These are phyloP conservation scores for Ophion ellenae DNA, from an alignment of 2,888 invertebrate species.

Conservation along the genomic window DNA sequence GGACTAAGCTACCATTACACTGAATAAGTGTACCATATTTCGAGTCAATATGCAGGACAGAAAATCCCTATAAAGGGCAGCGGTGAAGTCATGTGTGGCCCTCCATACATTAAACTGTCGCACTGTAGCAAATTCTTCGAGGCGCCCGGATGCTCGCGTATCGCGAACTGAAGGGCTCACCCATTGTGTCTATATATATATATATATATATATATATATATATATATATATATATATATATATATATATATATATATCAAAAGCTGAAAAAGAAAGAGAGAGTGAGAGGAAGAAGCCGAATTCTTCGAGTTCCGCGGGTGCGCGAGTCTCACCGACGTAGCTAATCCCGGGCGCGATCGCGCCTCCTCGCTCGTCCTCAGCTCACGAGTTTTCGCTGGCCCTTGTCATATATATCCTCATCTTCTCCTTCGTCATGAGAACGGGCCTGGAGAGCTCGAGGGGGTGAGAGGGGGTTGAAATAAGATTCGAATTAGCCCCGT, in stretches of 20 bases:
- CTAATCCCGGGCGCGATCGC: constrained; percentile 57
- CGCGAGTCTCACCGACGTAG: constrained; percentile 57
- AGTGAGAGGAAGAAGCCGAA: constrained; percentile 57
- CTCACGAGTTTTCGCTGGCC: constrained; percentile 28
- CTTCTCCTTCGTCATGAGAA: constrained; percentile 36
- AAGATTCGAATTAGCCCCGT: constrained; percentile 64
- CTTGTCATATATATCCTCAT: constrained; percentile 4
- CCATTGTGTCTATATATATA: not conserved
- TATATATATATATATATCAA: constrained; percentile 13
- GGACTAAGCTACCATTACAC: too few species aligned
- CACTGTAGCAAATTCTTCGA: constrained; percentile 58
- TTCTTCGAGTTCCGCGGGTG: constrained; percentile 68
- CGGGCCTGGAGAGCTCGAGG: not conserved
- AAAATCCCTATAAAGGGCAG: constrained; percentile 9
- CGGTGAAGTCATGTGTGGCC: constrained; percentile 48
- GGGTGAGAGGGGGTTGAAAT: constrained; percentile 29
- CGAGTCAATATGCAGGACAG: not conserved
- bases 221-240: constrained; percentile 14
- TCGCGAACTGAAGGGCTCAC: constrained; percentile 34
- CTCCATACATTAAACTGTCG: constrained; percentile 23
- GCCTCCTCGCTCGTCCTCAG: constrained; percentile 35
- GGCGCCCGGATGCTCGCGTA: constrained; percentile 50
- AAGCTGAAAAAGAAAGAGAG: constrained; percentile 37
- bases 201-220: constrained; percentile 11
- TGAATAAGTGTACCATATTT: too few species aligned